Evolutionary conservation across 2,113 vertebrate species (phyloP), one percentile per base, ranked within the genome.

Genomic region (Dinomys branickii): DNA sequence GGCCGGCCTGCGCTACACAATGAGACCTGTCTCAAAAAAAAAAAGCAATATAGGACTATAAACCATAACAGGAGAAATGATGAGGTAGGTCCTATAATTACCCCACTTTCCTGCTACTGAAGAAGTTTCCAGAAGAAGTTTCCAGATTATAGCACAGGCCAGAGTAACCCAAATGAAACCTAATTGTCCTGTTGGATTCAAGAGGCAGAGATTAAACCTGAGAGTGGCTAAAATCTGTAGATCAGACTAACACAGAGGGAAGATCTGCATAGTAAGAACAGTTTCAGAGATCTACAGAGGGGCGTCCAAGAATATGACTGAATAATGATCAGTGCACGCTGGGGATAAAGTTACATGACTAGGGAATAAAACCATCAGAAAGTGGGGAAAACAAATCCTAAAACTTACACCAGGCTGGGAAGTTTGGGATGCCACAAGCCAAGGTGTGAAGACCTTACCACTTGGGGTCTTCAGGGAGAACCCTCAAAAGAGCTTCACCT

Each of bases 41-140:
- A n/a, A 5, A 75, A 1, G 30, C 17, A 82, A 44, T 4, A 80
- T 0, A 85, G 2, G 19, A 54, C 26, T 67, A 20, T 59, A 65
- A 93, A 24, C 30, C 41, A 59, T 47, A 14, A 88, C 41, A 88
- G 50, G 28, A 38, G 58, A 81, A 93, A 81, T 56, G 16, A 82
- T 44, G 54, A 95, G 44, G 33, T 19, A 8, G 12, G 56, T 19
- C 54, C 13, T 41, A 35, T 16, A 94, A 63, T 0, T 86, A 54
- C 28, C 26, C 33, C 52, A 90, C n/a, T 63, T 81, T 44, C 81
- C 54, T 63, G 14, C 71, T 75, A 28, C 4, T 83, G 50, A 44
- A 92, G 47, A 75, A 71, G 67, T 75, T 94, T 83, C 41, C 30
- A 95, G 80, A 71, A 92, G 47, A 75, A 71, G 67, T 75, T 94